Base-by-base conservation (phyloP, 1,140 invertebrate genomes). In the Bilobella aurantiaca region DNA sequence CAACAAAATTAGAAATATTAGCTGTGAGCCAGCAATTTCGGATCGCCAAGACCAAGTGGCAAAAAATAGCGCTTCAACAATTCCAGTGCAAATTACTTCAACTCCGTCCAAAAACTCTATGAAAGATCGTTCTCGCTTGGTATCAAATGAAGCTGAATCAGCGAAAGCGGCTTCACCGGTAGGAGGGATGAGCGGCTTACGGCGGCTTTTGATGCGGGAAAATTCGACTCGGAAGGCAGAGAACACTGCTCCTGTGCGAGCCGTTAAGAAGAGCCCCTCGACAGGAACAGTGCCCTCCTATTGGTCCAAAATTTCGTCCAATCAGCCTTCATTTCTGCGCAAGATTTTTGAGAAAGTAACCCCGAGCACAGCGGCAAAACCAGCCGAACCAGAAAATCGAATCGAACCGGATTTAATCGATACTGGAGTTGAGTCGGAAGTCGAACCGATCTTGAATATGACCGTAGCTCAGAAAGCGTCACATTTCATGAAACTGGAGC, bases 401-500 rank as follows among this genome's bases (percentile, higher is more conserved):
- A 5, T 63, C 14, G n/a, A 3, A 63, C 12, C 30, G n/a, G n/a
- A n/a, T n/a, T n/a, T n/a, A n/a, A n/a, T n/a, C n/a, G n/a, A n/a
- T n/a, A n/a, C 3, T 21, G 16, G 5, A 61, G 27, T 30, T 14
- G 29, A 3, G 18, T 1, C 29, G 12, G 60, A 68, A 62, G 58
- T 29, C 1, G 71, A 69, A 32, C 23, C 57, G 23, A 29, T 65
- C 12, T 28, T 68, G 49, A 27, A 32, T 5, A 49, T 68, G 23
- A 69, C 31, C 37, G 71, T 72, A 18, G 71, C 68, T 58, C 42
- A 68, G 37, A 72, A 69, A 58, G 71, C 71, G 16, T 63, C 56
- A 25, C 64, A 68, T 29, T 72, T 72, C 46, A 72, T 69, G 68
- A 68, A 69, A 62, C 34, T 72, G 34, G 71, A 72, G 49, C 68